Percentiles rank a stretch among this genome's conserved stretches.
Conservation (phyloP, 2,888 invertebrate species). For the Acanthopleura granulata region DNA sequence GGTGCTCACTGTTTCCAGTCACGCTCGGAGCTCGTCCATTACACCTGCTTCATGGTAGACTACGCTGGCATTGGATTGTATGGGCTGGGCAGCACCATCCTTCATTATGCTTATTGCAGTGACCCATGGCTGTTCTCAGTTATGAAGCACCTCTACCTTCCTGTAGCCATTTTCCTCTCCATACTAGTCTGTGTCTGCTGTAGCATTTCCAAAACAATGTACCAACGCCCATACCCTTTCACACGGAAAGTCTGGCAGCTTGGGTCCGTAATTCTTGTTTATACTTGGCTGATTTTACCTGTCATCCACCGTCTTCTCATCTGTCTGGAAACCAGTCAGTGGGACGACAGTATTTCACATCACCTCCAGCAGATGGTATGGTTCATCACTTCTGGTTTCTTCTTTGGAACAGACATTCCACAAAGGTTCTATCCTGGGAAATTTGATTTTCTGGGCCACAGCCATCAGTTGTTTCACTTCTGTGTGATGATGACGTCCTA, state of each 20-base stretch:
- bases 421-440: slow-evolving; percentile 63
- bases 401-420: slow-evolving; percentile 67
- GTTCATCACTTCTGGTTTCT: slow-evolving; percentile 63
- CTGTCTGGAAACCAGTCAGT: slow-evolving; percentile 39
- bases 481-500: slow-evolving; percentile 64
- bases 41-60: slow-evolving; percentile 67
- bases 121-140: slow-evolving; percentile 51
- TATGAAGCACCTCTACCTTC: slow-evolving; percentile 48
- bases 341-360: slow-evolving; percentile 55
- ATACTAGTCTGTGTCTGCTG: slow-evolving; percentile 58
- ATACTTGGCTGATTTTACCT: slow-evolving; percentile 63
- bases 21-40: slow-evolving; percentile 64
- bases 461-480: slow-evolving; percentile 68
- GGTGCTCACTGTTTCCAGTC: slow-evolving; percentile 65
- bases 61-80: slow-evolving; percentile 68
- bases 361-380: slow-evolving; percentile 64
- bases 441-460: slow-evolving; percentile 66
- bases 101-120: slow-evolving; percentile 65
- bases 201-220: slow-evolving; percentile 60
- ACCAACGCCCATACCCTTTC: slow-evolving; percentile 65
- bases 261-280: slow-evolving; percentile 59
- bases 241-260: slow-evolving; percentile 65
- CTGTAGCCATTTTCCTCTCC: slow-evolving; percentile 57
- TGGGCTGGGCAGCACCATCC: slow-evolving; percentile 65
- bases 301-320: slow-evolving; percentile 56